Percentiles rank a stretch among this genome's conserved stretches.
Evolutionary conservation across 2,113 vertebrate genomes (phyloP).

Genomic region (Cyprichromis sp.): DNA sequence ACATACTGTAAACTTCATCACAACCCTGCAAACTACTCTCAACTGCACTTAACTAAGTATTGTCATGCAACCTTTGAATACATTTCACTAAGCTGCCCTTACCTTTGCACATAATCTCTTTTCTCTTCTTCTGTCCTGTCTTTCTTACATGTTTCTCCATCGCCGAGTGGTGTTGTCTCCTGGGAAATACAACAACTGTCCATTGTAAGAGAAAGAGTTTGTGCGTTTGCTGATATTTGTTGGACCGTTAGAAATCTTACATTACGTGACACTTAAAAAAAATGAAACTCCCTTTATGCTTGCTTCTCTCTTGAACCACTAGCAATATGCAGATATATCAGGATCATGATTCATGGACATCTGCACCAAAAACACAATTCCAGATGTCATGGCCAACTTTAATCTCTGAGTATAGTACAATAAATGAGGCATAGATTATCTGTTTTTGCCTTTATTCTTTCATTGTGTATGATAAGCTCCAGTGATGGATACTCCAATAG

Average conservation of each 20-base stretch:
- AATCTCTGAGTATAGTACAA: neutral
- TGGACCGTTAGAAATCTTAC: accelerated
- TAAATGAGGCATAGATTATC: neutral
- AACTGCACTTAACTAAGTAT: neutral
- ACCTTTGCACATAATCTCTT: neutral
- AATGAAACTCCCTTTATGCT: neutral
- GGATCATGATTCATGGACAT: neutral
- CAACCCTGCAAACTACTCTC: neutral
- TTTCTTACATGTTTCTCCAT: neutral
- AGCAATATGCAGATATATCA: neutral
- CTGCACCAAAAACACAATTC: neutral
- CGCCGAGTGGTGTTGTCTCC: neutral
- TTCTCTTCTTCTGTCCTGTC: neutral
- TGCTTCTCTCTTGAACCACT: neutral
- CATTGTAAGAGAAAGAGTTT: accelerated
- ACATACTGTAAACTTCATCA: neutral
- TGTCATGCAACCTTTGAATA: neutral
- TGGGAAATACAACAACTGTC: neutral
- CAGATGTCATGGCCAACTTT: neutral
- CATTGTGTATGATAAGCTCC: neutral
- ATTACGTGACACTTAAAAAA: neutral
- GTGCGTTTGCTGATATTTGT: neutral
- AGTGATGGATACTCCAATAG: neutral
- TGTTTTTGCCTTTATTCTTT: neutral
- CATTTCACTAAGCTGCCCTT: neutral